Percentiles rank a stretch among this genome's conserved stretches.
Conservation (phyloP, 2,797 vertebrate species). For the Urosaurus nigricauda region DNA sequence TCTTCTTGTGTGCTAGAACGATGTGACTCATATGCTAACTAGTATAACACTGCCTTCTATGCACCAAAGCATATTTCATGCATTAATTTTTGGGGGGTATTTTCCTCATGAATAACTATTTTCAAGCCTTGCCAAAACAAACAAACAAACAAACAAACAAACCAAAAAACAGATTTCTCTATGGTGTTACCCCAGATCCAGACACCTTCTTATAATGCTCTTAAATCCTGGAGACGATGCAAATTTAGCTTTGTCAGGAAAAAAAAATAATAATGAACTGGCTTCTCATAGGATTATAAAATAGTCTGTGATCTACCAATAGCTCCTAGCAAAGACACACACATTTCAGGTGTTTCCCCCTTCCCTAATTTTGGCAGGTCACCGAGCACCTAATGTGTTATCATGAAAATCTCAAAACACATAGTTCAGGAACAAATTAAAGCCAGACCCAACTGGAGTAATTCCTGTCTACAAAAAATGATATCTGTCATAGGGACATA, state of each 20-base stretch:
- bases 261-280: neutral
- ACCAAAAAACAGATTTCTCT: neutral
- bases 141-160: no score
- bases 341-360: neutral
- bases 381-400: neutral
- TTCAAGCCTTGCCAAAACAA: neutral
- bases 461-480: neutral
- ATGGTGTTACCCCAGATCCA: neutral
- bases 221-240: neutral
- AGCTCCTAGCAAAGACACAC: neutral
- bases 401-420: neutral
- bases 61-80: neutral
- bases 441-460: neutral
- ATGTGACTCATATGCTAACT: no score
- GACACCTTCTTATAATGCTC: neutral
- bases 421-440: conserved; percentile 8
- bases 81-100: neutral
- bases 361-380: neutral
- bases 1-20: no score
- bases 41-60: neutral
- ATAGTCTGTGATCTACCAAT: neutral
- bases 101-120: neutral
- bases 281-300: neutral
- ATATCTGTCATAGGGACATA: neutral
- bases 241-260: neutral